Percentiles rank a stretch among this genome's conserved stretches.
Conservation (phyloP, 2,888 invertebrate species). For the Diadegma fenestrale region DNA sequence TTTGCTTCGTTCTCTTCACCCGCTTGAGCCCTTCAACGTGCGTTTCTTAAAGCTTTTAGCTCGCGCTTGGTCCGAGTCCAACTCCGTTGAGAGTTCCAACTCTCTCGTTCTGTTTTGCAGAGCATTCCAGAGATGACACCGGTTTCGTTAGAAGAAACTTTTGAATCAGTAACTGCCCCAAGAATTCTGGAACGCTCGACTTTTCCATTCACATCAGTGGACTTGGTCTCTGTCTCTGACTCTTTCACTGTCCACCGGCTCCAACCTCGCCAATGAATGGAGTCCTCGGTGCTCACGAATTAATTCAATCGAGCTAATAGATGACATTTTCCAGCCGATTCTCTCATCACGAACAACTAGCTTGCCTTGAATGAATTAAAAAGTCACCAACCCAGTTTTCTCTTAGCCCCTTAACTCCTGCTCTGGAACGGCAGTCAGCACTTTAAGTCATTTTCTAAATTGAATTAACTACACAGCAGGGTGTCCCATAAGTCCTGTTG, state of each 20-base stretch:
- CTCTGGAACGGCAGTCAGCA: not conserved
- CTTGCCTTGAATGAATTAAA: conserved; percentile 2
- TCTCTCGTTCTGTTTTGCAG: conserved; percentile 13
- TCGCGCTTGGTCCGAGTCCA: conserved; percentile 56
- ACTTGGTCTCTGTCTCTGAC: conserved; percentile 42
- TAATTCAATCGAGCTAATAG: conserved; percentile 51
- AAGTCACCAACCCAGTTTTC: not conserved
- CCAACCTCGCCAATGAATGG: conserved; percentile 35
- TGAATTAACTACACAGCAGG: not conserved
- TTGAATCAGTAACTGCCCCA: conserved; percentile 34
- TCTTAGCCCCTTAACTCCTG: not conserved
- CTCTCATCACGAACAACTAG: not conserved
- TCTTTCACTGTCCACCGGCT: conserved; percentile 5
- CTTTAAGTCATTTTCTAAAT: not conserved
- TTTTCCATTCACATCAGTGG: conserved; percentile 66
- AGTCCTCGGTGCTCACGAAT: conserved; percentile 61
- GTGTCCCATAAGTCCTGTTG: not conserved
- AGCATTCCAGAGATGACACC: conserved; percentile 24
- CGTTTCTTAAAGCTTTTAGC: conserved; percentile 49
- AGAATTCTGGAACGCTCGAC: conserved; percentile 54
- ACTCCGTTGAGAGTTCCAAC: conserved; percentile 63
- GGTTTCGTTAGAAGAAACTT: conserved; percentile 52
- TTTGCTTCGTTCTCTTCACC: conserved; percentile 38
- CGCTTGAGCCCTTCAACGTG: conserved; percentile 55
- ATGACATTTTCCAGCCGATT: conserved; percentile 45